A percentile compares a stretch with the other conserved stretches of the same genome.
Conservation (phyloP, 2,113 vertebrate species). For the Ptyas mucosa region DNA sequence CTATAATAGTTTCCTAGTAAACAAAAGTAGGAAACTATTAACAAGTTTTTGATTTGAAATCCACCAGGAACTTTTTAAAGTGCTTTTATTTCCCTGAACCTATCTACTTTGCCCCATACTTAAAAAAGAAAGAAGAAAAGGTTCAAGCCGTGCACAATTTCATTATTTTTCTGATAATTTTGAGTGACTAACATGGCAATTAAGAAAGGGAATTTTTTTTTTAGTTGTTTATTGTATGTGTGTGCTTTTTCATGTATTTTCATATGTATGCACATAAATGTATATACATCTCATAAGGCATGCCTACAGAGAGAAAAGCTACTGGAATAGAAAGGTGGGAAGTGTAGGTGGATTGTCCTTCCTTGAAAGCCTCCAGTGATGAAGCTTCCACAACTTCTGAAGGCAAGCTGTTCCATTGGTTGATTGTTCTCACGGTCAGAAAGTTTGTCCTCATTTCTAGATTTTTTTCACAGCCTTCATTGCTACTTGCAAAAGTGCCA, state of each 20-base stretch:
- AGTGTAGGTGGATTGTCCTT: neutral
- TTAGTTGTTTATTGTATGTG: neutral
- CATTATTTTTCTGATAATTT: neutral
- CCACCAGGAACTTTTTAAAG: neutral
- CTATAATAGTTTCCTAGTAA: neutral
- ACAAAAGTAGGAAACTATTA: neutral
- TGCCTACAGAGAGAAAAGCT: neutral
- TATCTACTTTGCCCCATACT: neutral
- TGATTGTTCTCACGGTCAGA: too few relatives aligned
- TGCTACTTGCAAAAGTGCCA: too few relatives aligned
- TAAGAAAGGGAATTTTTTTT: neutral
- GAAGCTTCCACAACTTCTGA: too few relatives aligned
- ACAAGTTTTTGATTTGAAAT: neutral
- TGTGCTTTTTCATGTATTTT: neutral
- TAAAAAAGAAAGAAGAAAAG: neutral
- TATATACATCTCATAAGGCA: neutral
- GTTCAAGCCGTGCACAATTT: neutral
- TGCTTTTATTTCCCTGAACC: neutral
- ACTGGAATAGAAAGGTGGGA: neutral
- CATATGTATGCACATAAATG: neutral
- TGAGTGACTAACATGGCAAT: neutral
- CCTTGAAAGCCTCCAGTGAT: too few relatives aligned
- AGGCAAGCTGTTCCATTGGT: too few relatives aligned
- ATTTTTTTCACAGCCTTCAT: too few relatives aligned
- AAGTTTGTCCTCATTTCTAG: too few relatives aligned